Evolutionary conservation across 2,113 vertebrate species (phyloP).

Genomic region (Otis tarda): DNA sequence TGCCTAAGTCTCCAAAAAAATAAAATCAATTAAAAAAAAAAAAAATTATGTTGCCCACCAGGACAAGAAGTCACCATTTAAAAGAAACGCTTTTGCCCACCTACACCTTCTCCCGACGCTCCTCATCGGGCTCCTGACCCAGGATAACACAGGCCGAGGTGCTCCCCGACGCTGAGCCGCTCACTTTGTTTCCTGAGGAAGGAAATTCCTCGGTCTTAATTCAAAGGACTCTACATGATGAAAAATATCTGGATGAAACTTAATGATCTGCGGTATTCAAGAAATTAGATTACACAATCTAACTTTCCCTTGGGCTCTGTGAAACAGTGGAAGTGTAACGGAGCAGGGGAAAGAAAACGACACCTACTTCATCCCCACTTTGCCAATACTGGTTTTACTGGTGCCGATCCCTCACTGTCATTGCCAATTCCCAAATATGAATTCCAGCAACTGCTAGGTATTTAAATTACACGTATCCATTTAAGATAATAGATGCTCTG

Average conservation of each 20-base stretch:
- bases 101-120: too few relatives aligned
- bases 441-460: neutral
- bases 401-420: neutral
- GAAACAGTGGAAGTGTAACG: neutral
- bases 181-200: accelerated
- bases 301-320: neutral
- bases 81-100: neutral
- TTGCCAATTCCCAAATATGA: neutral
- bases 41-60: neutral
- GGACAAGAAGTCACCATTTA: neutral
- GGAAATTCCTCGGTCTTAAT: neutral
- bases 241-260: neutral
- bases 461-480: neutral
- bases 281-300: neutral
- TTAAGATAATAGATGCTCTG: neutral
- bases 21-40: neutral
- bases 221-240: accelerated
- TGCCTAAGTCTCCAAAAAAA: neutral
- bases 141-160: neutral
- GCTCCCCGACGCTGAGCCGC: neutral
- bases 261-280: neutral
- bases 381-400: neutral
- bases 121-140: neutral
- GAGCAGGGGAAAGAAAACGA: neutral
- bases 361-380: neutral